Evolutionary conservation across 1,140 invertebrate genomes (phyloP).

Genomic region (Venustaconcha ellipsiformis): DNA sequence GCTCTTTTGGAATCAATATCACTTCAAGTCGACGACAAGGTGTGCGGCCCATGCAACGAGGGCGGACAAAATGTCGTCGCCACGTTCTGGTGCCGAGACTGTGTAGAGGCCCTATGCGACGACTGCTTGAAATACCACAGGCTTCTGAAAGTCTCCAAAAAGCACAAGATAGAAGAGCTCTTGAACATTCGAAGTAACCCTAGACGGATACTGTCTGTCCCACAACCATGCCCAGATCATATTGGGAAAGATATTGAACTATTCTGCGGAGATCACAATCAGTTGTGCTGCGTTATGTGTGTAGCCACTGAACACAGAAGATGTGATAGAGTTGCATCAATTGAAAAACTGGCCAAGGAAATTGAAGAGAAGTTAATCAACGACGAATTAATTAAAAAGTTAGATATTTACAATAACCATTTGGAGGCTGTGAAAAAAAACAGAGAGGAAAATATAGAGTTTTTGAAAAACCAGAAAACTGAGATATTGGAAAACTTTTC

Average conservation of each 20-base stretch:
- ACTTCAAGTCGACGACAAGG: slow-evolving; percentile 26
- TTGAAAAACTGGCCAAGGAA: slow-evolving; percentile 31
- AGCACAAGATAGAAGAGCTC: slow-evolving; percentile 33
- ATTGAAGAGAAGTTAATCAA: slow-evolving; percentile 26
- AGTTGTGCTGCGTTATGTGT: slow-evolving; percentile 32
- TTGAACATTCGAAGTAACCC: slow-evolving; percentile 30
- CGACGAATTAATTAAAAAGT: slow-evolving; percentile 29
- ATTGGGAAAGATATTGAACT: slow-evolving; percentile 31
- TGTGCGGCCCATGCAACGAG: slow-evolving; percentile 33
- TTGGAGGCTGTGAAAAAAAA: slow-evolving; percentile 27
- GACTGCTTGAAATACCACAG: slow-evolving; percentile 31
- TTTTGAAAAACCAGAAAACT: slow-evolving; percentile 13
- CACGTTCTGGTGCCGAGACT: slow-evolving; percentile 32
- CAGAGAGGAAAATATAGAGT: slow-evolving; percentile 18
- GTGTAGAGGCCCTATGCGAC: slow-evolving; percentile 28
- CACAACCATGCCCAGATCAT: slow-evolving; percentile 29
- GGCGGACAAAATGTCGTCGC: slow-evolving; percentile 26
- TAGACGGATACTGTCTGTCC: slow-evolving; percentile 27
- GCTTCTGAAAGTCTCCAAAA: slow-evolving; percentile 28
- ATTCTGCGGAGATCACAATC: slow-evolving; percentile 32
- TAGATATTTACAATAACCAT: slow-evolving; percentile 26
- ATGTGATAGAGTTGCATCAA: slow-evolving; percentile 30
- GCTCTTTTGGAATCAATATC: slow-evolving; percentile 31
- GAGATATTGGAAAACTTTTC: slow-evolving; percentile 30
- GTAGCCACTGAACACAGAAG: slow-evolving; percentile 28